Evolutionary conservation across 2,888 invertebrate species (phyloP).

Genomic region (Aquatica leii): DNA sequence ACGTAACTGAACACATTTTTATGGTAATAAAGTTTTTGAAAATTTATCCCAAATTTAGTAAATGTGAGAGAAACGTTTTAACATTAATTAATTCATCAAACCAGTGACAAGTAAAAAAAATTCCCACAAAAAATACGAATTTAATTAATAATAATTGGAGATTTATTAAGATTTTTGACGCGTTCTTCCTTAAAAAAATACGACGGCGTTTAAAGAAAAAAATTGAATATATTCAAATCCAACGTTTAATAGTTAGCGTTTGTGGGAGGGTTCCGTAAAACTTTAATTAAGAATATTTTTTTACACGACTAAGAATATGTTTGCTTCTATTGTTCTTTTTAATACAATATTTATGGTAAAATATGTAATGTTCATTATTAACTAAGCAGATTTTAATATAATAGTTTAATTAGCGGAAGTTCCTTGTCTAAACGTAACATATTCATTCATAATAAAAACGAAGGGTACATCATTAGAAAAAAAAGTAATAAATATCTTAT

Average conservation of each 20-base stretch:
- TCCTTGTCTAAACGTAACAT: conserved; percentile 6
- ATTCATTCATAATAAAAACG: conserved; percentile 2
- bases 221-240: conserved; percentile 2
- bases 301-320: conserved; percentile 1
- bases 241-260: background rate
- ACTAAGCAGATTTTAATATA: conserved; percentile 13
- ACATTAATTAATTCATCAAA: conserved; percentile 1
- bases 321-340: conserved; percentile 8
- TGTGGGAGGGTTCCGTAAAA: conserved; percentile 6
- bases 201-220: background rate
- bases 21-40: too few species aligned
- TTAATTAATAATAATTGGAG: conserved; percentile 5
- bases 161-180: conserved; percentile 5
- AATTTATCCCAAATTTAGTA: too few species aligned
- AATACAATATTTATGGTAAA: conserved; percentile 12
- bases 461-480: conserved; percentile 8
- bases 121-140: background rate
- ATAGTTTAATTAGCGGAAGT: conserved; percentile 14
- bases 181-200: background rate
- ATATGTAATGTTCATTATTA: conserved; percentile 14
- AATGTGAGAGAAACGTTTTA: too few species aligned
- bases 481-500: conserved; percentile 18
- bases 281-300: conserved; percentile 1
- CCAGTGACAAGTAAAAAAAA: background rate
- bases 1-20: too few species aligned